These are phyloP conservation scores for Zaprionus capensis DNA, from an alignment of 1,140 invertebrate genomes.

Conservation along the genomic window DNA sequence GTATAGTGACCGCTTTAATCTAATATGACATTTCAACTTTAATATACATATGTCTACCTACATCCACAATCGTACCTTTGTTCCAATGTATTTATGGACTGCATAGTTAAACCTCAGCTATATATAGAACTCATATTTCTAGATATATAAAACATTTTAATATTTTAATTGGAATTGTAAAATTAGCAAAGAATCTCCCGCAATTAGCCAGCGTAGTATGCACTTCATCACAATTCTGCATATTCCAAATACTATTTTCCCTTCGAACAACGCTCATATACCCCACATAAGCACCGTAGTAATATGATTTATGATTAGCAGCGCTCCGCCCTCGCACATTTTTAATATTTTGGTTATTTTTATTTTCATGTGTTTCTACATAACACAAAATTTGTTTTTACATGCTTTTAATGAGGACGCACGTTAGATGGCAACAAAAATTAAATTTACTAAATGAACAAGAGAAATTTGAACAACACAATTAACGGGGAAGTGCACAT, in stretches of 20 bases:
- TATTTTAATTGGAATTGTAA: not conserved
- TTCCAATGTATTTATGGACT: not conserved
- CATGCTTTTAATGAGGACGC: conserved; percentile 68
- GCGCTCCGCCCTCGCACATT: not conserved
- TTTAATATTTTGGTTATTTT: conserved; percentile 47
- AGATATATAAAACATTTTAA: too few species aligned
- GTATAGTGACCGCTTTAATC: not conserved
- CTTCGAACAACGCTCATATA: not conserved
- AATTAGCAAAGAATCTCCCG: not conserved
- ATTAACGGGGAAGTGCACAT: conserved; percentile 39
- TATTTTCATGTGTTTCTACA: conserved; percentile 45
- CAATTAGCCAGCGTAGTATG: not conserved
- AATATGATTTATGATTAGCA: conserved; percentile 2
- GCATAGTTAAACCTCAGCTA: not conserved
- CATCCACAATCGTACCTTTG: not conserved
- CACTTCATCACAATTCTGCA: not conserved
- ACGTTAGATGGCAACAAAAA: conserved; percentile 22
- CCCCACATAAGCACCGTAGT: not conserved
- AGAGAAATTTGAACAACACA: conserved; percentile 49
- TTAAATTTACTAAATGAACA: conserved; percentile 45
- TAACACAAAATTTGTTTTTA: conserved; percentile 65
- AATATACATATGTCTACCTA: not conserved
- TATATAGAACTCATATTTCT: not conserved
- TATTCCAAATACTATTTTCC: not conserved
- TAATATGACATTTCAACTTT: not conserved